These are phyloP conservation scores for Polyergus mexicanus DNA, from an alignment of 1,140 invertebrate genomes.

Conservation along the genomic window DNA sequence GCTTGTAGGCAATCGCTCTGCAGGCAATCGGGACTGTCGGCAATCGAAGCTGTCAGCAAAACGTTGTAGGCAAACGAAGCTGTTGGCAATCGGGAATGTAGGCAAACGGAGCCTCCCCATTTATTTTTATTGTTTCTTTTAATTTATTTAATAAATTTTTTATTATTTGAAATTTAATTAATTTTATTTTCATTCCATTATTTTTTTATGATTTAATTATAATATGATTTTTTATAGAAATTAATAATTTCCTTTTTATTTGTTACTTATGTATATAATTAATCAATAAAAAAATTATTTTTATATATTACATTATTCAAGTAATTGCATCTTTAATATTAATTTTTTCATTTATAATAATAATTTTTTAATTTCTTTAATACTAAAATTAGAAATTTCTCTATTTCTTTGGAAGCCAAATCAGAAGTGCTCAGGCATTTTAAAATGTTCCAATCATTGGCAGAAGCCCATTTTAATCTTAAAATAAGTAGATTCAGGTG, in stretches of 20 bases:
- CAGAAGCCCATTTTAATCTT: background rate
- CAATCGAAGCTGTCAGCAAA: no score
- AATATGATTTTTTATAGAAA: conserved; percentile 14
- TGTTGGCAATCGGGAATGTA: no score
- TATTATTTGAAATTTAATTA: background rate
- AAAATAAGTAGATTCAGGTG: background rate
- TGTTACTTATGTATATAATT: background rate
- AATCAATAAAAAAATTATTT: conserved; percentile 23
- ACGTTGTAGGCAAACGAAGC: no score
- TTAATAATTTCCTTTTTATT: background rate
- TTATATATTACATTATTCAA: conserved; percentile 6
- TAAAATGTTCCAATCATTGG: background rate
- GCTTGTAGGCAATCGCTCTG: no score
- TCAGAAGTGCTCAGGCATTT: background rate
- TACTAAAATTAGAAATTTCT: no score
- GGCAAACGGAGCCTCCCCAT: no score
- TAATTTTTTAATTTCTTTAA: background rate
- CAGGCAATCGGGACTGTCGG: no score
- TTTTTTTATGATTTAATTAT: background rate
- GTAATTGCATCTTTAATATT: background rate
- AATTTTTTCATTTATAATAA: background rate
- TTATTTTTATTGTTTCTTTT: conserved; percentile 4
- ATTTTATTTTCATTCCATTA: background rate
- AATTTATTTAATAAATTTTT: no score
- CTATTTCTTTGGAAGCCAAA: background rate